phyloP scores from a whole-genome alignment of 2,797 vertebrate species.

The Lithobates pipiens region DNA sequence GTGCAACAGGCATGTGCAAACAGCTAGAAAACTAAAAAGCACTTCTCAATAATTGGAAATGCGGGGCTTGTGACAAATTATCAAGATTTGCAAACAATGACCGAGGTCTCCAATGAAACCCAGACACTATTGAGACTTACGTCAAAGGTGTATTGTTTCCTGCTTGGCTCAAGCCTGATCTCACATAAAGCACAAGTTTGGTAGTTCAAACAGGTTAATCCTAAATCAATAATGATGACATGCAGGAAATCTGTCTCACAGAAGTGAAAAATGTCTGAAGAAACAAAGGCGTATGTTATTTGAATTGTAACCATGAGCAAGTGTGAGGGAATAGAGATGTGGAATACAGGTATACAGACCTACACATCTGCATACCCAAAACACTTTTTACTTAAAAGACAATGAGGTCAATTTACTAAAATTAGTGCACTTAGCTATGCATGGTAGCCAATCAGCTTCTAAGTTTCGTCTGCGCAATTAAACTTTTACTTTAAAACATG shows the following conservation, averaged over 20 bases:
- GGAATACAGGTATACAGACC: neutral
- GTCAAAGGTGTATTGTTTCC: constrained; percentile 46
- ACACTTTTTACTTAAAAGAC: neutral
- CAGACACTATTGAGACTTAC: constrained; percentile 33
- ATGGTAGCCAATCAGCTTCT: too few species aligned
- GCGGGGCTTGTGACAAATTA: neutral
- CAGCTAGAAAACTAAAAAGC: neutral
- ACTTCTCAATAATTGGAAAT: constrained; percentile 4
- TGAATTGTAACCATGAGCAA: neutral
- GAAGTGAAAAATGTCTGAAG: neutral
- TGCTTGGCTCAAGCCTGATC: constrained; percentile 40
- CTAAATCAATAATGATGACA: constrained; percentile 45
- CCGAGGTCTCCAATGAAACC: constrained; percentile 25
- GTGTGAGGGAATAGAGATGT: neutral
- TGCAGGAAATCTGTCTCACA: constrained; percentile 20
- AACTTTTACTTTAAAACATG: too few species aligned
- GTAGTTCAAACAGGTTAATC: constrained; percentile 40
- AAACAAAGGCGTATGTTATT: neutral
- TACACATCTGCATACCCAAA: neutral
- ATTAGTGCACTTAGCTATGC: too few species aligned
- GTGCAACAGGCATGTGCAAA: neutral
- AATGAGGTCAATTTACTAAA: too few species aligned
- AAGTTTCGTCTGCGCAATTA: too few species aligned
- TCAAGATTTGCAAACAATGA: constrained; percentile 35
- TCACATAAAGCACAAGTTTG: constrained; percentile 25